Evolutionary conservation across 2,113 vertebrate species (phyloP).

Genomic region (Orcinus orca): DNA sequence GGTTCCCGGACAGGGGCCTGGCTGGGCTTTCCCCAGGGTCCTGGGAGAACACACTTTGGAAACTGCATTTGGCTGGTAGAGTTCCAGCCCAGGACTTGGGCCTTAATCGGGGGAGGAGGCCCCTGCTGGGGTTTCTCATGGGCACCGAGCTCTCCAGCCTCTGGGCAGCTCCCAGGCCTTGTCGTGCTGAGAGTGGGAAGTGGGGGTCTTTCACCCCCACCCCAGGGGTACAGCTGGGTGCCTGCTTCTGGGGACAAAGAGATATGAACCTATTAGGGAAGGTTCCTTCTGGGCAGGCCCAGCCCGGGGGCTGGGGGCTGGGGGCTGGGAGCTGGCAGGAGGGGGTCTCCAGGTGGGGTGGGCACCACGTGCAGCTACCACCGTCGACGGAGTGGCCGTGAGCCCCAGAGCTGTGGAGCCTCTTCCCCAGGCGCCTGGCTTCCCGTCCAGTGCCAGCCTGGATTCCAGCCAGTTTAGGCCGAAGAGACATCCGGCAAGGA

Average conservation of each 20-base stretch:
- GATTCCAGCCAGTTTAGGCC: background rate
- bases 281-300: background rate
- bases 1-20: background rate
- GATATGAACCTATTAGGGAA: fast-evolving
- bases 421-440: no score
- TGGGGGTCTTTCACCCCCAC: background rate
- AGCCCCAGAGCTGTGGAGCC: background rate
- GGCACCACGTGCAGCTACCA: fast-evolving
- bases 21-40: background rate
- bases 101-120: background rate
- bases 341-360: fast-evolving
- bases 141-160: fast-evolving
- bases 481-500: background rate
- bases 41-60: background rate
- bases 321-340: background rate
- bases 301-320: background rate
- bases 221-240: background rate
- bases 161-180: background rate
- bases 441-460: fast-evolving
- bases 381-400: background rate
- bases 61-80: fast-evolving
- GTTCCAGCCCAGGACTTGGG: background rate
- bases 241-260: background rate
- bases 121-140: fast-evolving
- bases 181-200: no score